A percentile compares a stretch with the other conserved stretches of the same genome.
phyloP scores from a whole-genome alignment of 2,113 vertebrate genomes.

The Balaenoptera acutorostrata region DNA sequence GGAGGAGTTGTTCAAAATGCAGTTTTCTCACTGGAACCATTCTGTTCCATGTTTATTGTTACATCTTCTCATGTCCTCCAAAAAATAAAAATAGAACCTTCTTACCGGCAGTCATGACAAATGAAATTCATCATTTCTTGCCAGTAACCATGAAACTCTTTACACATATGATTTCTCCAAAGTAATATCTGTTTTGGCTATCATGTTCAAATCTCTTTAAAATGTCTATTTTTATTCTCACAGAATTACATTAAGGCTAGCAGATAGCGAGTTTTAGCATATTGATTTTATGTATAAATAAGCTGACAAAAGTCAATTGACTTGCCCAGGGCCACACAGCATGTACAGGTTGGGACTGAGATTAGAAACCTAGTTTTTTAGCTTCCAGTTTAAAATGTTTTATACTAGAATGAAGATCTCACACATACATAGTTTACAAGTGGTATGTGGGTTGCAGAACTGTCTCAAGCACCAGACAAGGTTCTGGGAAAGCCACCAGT shows the following conservation, averaged over 20 bases:
- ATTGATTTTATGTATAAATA: conserved; percentile 6
- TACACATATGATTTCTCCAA: not conserved
- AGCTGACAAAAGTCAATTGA: not conserved
- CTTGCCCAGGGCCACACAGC: not conserved
- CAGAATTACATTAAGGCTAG: not conserved
- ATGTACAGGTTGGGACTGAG: not conserved
- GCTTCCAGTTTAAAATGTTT: not conserved
- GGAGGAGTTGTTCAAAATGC: conserved; percentile 28
- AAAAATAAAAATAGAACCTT: conserved; percentile 42
- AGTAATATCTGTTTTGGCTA: not conserved
- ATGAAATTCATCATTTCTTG: conserved; percentile 50
- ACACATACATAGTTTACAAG: not conserved
- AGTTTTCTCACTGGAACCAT: conserved; percentile 33
- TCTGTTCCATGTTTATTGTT: conserved; percentile 38
- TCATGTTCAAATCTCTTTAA: not conserved
- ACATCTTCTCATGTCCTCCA: conserved; percentile 22
- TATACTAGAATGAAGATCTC: not conserved
- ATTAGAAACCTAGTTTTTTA: not conserved
- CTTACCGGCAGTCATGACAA: conserved; percentile 12
- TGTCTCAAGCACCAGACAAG: not conserved
- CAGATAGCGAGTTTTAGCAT: not conserved
- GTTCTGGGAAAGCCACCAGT: not conserved
- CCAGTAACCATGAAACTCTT: conserved; percentile 51
- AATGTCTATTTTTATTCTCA: conserved; percentile 33
- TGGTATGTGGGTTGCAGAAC: not conserved